These are phyloP conservation scores for Megaleporinus macrocephalus DNA, from an alignment of 2,113 vertebrate species.

Conservation along the genomic window DNA sequence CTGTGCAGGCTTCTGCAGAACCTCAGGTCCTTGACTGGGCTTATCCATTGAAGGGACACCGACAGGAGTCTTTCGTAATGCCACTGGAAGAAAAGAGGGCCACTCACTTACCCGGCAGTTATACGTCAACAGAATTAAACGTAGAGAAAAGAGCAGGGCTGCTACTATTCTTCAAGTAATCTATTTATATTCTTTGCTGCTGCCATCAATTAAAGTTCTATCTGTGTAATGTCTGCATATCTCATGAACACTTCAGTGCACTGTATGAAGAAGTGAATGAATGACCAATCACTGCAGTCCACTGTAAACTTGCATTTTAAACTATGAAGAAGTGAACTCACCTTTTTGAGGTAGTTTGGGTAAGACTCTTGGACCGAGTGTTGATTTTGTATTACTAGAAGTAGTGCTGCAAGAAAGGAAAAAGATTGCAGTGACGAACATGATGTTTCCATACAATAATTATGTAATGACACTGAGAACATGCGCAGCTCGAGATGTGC, in stretches of 20 bases:
- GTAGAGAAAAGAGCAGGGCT: background rate
- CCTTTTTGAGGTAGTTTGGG: slow-evolving; percentile 96
- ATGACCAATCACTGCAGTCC: too few species aligned
- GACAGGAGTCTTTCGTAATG: slow-evolving; percentile 88
- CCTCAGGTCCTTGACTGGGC: slow-evolving; percentile 75
- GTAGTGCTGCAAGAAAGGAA: slow-evolving; percentile 73
- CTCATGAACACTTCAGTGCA: too few species aligned
- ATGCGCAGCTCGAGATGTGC: background rate
- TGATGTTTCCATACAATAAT: background rate
- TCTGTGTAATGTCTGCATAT: too few species aligned
- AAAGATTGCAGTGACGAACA: background rate
- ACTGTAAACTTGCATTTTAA: too few species aligned
- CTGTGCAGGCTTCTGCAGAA: slow-evolving; percentile 80
- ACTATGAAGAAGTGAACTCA: slow-evolving; percentile 52
- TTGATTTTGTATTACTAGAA: slow-evolving; percentile 82
- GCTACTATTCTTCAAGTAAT: background rate
- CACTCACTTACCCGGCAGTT: background rate
- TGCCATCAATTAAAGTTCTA: too few species aligned
- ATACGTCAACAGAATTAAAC: too few species aligned
- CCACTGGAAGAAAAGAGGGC: slow-evolving; percentile 74
- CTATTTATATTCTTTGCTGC: too few species aligned
- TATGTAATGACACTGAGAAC: background rate
- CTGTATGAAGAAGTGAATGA: too few species aligned
- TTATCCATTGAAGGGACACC: slow-evolving; percentile 88
- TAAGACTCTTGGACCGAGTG: slow-evolving; percentile 89